Conservation (phyloP, 2,888 invertebrate genomes). For the Eupithecia exiguata region DNA sequence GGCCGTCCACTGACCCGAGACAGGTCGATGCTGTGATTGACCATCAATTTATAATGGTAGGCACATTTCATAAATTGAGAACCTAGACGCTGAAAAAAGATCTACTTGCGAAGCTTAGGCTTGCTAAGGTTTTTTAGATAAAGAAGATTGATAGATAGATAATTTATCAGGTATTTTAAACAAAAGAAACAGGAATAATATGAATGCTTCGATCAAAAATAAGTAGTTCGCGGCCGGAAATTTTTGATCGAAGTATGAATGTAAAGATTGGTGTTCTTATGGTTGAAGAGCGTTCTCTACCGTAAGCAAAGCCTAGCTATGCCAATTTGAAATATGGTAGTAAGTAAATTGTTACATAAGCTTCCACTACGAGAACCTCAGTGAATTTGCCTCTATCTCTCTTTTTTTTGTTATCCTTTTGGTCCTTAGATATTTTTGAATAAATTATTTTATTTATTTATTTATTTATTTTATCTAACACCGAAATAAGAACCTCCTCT, state of each 20-base stretch:
- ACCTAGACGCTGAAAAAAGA: neutral
- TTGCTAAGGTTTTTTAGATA: neutral
- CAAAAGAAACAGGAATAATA: neutral
- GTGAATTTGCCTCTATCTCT: neutral
- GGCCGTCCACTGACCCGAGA: slow-evolving; percentile 51
- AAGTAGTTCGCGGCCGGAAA: too few relatives aligned
- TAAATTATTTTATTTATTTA: too few relatives aligned
- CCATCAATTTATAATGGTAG: slow-evolving; percentile 15
- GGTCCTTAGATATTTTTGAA: too few relatives aligned
- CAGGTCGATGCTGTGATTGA: slow-evolving; percentile 15
- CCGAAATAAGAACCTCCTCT: neutral
- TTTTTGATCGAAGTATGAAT: too few relatives aligned
- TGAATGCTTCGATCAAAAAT: too few relatives aligned
- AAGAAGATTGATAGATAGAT: neutral
- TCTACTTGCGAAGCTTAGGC: neutral
- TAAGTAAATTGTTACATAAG: neutral
- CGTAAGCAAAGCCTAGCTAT: neutral
- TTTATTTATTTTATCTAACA: neutral
- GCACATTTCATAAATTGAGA: neutral
- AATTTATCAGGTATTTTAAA: too few relatives aligned
- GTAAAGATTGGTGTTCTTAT: neutral
- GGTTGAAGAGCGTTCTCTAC: neutral
- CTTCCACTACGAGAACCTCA: neutral
- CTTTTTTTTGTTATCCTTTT: too few relatives aligned
- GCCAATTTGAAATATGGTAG: neutral